Base-by-base conservation (phyloP, 2,888 invertebrate genomes). In the Caenorhabditis imperialis region DNA sequence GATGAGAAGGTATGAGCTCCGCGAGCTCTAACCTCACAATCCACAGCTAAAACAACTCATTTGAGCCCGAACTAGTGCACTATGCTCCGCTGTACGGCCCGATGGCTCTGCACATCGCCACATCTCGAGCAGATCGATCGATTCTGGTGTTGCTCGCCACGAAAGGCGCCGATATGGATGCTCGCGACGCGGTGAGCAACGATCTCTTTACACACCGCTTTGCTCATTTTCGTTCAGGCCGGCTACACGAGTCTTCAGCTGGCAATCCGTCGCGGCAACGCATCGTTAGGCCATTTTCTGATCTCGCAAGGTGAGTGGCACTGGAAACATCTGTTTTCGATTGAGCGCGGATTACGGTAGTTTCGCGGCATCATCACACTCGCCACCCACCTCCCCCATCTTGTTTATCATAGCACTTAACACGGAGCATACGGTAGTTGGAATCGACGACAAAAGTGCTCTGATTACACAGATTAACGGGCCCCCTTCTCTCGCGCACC, bases 401-500 rank as follows among this genome's bases (percentile, higher is more conserved):
- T 42, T 72, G 72, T 72, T 72, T 72, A 65, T 72, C 58, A 63
- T 63, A 72, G 63, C 72, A 72, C 72, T 65, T 72, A 72, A 72
- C 72, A 72, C 58, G 61, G 54, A 55, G 42, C 53, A 40, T 57
- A 45, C 18, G 20, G 1, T 44, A 18, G 16, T 18, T 38, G 25
- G 18, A 27, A 3, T 6, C 37, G 54, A 40, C 53, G 61, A 44
- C 57, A n/a, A n/a, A n/a, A n/a, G n/a, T n/a, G n/a, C n/a, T n/a
- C 57, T 72, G 57, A 72, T 72, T 72, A 72, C 72, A 72, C 72
- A 72, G 72, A 72, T 72, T 72, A 72, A 72, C 72, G 58, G 62
- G 57, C 53, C 12, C 38, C 25, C 20, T 35, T 18, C 23, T 18
- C n/a, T 20, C 20, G 40, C 30, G 50, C 44, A 33, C 27, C 30